Evolutionary conservation across 2,113 vertebrate genomes (phyloP), one percentile per base, ranked within the genome.

Genomic region (Empidonax alnorum): DNA sequence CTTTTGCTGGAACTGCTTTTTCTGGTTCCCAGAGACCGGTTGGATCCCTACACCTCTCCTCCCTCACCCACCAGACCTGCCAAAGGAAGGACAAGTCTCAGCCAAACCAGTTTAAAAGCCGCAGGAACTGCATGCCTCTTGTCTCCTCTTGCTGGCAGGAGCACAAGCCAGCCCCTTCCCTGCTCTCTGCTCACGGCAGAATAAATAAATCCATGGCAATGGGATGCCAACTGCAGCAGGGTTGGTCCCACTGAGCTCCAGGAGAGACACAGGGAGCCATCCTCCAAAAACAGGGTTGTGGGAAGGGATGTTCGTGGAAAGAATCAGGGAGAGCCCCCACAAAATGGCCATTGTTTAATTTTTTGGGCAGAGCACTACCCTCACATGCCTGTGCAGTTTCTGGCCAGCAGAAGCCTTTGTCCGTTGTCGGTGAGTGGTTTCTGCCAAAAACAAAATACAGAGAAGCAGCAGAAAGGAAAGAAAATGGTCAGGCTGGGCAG

Each of bases 11-110:
- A 90, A 90, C 96, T 87, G 91, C 91, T 91, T 96, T 95, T 89
- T 96, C 96, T 76, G 85, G 93, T 97, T 97, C 59, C 31, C 72
- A 74, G 59, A 69, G 91, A 92, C 84, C 4, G 35, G 89, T 79
- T 4, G 19, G 94, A 77, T 91, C 63, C 74, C 78, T 96, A 77
- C 24, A 13, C 46, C 53, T 62, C 80, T 82, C 49, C 47, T 91
- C 71, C 82, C 74, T 88, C 2, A 2, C 85, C 59, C 53, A 47
- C 1, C 1, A 92, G 76, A 94, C 49, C 62, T 71, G 82, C 30
- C 8, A 30, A 80, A 66, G 71, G 78, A 87, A 90, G 79, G 74
- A 49, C 18, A 9, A 89, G 50, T 30, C 37, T 74, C 77, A 49
- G 52, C 33, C 77, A 71, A 89, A 92, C 91, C 59, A 72, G 90